Percentiles rank a stretch among this genome's conserved stretches.
These are phyloP conservation scores for Sebastes trivittatus DNA, from an alignment of 2,797 vertebrate genomes.

Conservation along the genomic window DNA sequence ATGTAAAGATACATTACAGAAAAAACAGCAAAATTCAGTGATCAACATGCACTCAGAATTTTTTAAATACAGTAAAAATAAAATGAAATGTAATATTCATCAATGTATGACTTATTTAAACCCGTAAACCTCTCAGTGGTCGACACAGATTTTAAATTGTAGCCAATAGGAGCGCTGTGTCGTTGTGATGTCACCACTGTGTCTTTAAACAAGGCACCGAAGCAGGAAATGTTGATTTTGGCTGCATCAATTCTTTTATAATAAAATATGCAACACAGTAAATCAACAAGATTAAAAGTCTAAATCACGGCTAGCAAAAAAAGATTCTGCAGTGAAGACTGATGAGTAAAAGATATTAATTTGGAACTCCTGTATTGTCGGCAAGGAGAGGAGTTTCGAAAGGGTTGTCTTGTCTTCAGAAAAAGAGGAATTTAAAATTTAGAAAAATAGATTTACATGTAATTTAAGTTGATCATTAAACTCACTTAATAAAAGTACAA, in stretches of 20 bases:
- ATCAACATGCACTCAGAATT: too few species aligned
- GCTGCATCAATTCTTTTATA: too few species aligned
- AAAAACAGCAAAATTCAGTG: too few species aligned
- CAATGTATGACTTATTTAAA: neutral
- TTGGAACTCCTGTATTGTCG: neutral
- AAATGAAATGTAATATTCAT: neutral
- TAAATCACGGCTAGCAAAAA: too few species aligned
- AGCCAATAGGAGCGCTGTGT: neutral
- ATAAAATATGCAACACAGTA: too few species aligned
- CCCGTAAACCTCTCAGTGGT: neutral
- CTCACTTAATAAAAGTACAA: neutral
- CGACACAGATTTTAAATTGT: neutral
- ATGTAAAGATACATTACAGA: neutral
- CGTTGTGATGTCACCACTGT: neutral
- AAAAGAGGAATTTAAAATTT: neutral
- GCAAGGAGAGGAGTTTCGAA: neutral
- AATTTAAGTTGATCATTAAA: neutral
- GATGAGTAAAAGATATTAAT: neutral
- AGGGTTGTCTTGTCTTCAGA: neutral
- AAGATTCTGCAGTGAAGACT: too few species aligned
- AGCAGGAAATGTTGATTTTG: too few species aligned
- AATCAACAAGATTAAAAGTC: too few species aligned
- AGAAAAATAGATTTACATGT: neutral
- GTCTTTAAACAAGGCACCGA: neutral
- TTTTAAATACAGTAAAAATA: neutral